phyloP scores from a whole-genome alignment of 2,113 vertebrate species.

The Smithornis capensis region DNA sequence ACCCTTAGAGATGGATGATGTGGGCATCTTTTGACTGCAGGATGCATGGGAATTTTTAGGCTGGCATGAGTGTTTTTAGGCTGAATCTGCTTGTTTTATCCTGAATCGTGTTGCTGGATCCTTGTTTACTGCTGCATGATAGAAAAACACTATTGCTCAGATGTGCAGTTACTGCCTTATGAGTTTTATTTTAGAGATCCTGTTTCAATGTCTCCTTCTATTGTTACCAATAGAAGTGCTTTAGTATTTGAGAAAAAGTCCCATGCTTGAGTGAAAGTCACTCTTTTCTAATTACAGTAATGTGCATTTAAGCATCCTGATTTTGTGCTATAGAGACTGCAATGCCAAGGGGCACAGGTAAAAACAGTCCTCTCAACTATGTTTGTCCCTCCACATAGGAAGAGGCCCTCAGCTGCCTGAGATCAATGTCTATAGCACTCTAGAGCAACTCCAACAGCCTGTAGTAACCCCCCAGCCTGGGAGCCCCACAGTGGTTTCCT shows the following conservation, averaged over 20 bases:
- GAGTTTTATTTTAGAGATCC: background rate
- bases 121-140: no score
- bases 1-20: background rate
- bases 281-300: background rate
- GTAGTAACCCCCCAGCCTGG: background rate
- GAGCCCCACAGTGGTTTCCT: background rate
- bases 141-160: background rate
- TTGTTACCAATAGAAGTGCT: background rate
- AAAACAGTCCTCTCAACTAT: background rate
- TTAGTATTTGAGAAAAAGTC: background rate
- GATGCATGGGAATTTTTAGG: accelerated
- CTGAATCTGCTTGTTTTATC: background rate
- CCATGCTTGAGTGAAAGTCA: background rate
- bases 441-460: background rate
- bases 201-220: background rate
- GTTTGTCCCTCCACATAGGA: accelerated
- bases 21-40: background rate
- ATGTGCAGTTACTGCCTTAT: background rate
- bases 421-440: background rate
- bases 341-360: accelerated
- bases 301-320: background rate
- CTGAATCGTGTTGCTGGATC: accelerated
- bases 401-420: background rate
- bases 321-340: accelerated
- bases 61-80: background rate